Evolutionary conservation across 2,797 vertebrate species (phyloP).

Genomic region (Perdix hodgsoniae): DNA sequence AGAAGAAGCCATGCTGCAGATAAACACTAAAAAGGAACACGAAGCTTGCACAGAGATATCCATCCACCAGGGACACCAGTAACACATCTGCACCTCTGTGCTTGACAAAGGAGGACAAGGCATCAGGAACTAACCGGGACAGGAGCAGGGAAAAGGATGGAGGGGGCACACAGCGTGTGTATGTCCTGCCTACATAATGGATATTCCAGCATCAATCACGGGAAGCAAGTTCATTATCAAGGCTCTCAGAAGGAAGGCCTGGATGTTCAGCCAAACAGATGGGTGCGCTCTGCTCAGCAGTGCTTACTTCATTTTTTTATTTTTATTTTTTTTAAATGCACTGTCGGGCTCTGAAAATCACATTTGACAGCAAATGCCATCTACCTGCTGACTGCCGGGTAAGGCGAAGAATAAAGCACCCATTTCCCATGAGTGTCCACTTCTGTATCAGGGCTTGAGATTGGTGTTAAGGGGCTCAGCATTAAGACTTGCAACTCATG

Average conservation of each 20-base stretch:
- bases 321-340: neutral
- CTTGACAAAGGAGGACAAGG: neutral
- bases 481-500: neutral
- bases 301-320: neutral
- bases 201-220: neutral
- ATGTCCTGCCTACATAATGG: rapidly evolving
- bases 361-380: neutral
- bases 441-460: neutral
- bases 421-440: neutral
- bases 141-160: too few relatives aligned
- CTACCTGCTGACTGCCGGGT: neutral
- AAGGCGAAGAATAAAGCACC: neutral
- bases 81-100: neutral
- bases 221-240: neutral
- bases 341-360: neutral
- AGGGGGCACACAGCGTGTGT: neutral
- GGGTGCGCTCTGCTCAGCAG: neutral
- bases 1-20: neutral
- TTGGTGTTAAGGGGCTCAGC: neutral
- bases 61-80: neutral
- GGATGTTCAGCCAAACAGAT: neutral
- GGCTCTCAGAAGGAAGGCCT: neutral
- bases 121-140: rapidly evolving
- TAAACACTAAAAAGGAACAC: rapidly evolving
- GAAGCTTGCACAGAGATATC: neutral